Evolutionary conservation across 2,797 vertebrate genomes (phyloP).

Genomic region (Pogonophryne albipinna): DNA sequence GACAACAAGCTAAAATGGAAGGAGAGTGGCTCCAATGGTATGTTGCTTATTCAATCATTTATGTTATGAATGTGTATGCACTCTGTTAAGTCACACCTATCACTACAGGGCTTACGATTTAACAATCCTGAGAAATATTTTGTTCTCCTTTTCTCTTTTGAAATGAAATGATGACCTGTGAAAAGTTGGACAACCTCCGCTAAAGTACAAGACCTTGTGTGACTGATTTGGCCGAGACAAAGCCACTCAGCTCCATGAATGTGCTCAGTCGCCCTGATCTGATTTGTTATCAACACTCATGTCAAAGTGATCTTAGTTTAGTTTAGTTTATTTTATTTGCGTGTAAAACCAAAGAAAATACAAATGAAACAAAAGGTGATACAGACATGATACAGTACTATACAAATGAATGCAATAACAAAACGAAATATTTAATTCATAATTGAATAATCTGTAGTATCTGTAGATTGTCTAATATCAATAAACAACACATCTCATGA

Average conservation of each 20-base stretch:
- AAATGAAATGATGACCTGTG: not conserved
- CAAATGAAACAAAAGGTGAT: too few relatives aligned
- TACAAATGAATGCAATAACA: too few relatives aligned
- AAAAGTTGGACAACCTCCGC: slow-evolving; percentile 15
- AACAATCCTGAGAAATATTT: not conserved
- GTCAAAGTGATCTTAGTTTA: slow-evolving; percentile 40
- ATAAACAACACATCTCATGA: slow-evolving; percentile 18
- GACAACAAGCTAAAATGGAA: slow-evolving; percentile 97
- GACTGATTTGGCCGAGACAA: slow-evolving; percentile 35
- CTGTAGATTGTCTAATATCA: too few relatives aligned
- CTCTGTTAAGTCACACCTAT: not conserved
- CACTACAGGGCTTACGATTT: not conserved
- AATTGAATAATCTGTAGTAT: too few relatives aligned
- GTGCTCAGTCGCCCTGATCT: slow-evolving; percentile 51
- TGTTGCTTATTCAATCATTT: not conserved
- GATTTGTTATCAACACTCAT: slow-evolving; percentile 58
- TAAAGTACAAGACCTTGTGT: slow-evolving; percentile 7
- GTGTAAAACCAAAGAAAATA: too few relatives aligned
- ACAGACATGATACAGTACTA: too few relatives aligned
- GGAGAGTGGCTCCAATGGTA: slow-evolving; percentile 90
- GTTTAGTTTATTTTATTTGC: too few relatives aligned
- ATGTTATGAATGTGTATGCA: not conserved
- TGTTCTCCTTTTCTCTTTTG: not conserved
- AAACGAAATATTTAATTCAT: too few relatives aligned
- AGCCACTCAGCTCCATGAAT: slow-evolving; percentile 36